Evolutionary conservation across 2,113 vertebrate species (phyloP), one percentile per base, ranked within the genome.

Genomic region (Eulemur macaco): DNA sequence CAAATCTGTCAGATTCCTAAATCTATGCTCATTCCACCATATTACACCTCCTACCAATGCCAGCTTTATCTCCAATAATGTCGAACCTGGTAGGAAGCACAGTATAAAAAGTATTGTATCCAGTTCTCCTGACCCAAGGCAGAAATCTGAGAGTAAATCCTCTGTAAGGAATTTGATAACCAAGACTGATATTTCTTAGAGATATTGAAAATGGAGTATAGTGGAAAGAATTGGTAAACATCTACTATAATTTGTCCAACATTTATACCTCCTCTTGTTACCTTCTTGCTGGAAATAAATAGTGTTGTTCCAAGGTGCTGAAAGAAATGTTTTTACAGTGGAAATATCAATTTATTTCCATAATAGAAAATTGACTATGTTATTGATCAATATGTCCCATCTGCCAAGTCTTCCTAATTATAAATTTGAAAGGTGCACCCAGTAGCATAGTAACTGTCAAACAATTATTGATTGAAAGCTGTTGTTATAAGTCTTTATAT

Each of bases 351-450:
- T 98, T 97, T 95, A 96, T 97, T 98, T 98, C 83, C 58, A 87
- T 97, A 92, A 97, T 94, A 97, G 96, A 97, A 96, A 97, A 98
- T 97, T 97, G 98, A 96, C 86, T 96, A 42, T 77, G 66, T 92
- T 98, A 82, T 97, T 95, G 97, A 98, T 93, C 77, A 64, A 69
- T 90, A 89, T 97, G 78, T 96, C 89, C 96, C 96, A 96, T 97
- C 96, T 98, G 82, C 97, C 97, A 93, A 82, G 23, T 96, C 91
- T 94, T 92, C 86, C 84, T 98, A 98, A 98, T 97, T 97, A 95
- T 66, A 58, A 88, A 87, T 78, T 85, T 96, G 89, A 97, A 97
- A 92, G 95, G 87, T 64, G 1, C 93, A 42, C 95, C 83, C 63
- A 66, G 71, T 45, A 54, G 93, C 94, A 95, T 63, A n/a, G 74